Base-by-base conservation (phyloP, 2,888 invertebrate species). In the Tinea semifulvella region DNA sequence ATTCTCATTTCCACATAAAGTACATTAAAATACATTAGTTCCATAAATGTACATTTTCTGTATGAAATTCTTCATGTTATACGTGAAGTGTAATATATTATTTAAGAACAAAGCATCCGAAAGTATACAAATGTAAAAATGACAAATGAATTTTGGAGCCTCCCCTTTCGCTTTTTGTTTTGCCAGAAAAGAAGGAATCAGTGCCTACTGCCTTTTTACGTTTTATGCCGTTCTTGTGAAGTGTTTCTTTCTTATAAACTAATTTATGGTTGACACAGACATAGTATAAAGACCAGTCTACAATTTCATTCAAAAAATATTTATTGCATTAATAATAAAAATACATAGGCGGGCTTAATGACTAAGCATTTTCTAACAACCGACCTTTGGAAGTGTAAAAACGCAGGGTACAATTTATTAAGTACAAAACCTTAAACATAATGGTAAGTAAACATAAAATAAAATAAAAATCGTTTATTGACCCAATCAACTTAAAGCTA, bases 91-190 rank as follows among this genome's bases (percentile, higher is more conserved):
- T 36, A 36, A 36, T 36, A 36, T 36, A 18, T 36, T 36, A 40
- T 40, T 40, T 22, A 40, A 40, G 40, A 22, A 40, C 40, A 40
- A 40, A 40, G 40, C 22, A 20, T 22, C 13, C 2, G 11, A 8
- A 40, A 22, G 40, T 40, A 22, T 40, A 40, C 40, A 40, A 40
- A 40, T 40, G 40, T 40, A 40, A 19, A 40, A 22, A 40, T 40
- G 40, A 40, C 40, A 40, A 40, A 40, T 40, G 40, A 40, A 11
- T 39, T 39, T 40, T 14, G 8, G 22, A 11, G 22, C 40, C 10
- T 14, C 22, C 40, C 40, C 40, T 20, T 38, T 40, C n/a, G 40
- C 22, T 17, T 40, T 36, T 40, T 40, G 40, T 40, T 40, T 40
- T 11, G 40, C 13, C 8, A 40, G 17, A 40, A 40, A 35, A 36